Base-by-base conservation (phyloP, 2,888 invertebrate species). In the Apodemia hepburni region DNA sequence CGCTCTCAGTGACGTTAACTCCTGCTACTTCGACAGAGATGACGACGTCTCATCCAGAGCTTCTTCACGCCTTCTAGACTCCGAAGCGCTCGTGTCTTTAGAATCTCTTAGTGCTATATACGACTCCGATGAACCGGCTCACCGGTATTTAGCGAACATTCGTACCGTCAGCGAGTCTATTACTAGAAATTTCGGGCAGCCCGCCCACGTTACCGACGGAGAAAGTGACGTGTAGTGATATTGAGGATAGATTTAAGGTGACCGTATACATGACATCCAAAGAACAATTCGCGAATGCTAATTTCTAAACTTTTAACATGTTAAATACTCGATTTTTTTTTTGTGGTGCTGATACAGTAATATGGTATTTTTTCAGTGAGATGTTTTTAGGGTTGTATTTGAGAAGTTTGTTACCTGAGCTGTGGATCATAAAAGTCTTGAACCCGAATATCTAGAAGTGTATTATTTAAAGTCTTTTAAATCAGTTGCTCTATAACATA, bases 1-100 rank as follows among this genome's bases (percentile, higher is more conserved):
- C 65, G 97, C 97, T 33, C 92, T 97, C 65, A 97, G 97, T 74
- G 97, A 97, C 85, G 96, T 97, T 60, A 97, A 97, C 87, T 96
- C 96, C 9, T 94, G 96, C 73, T 96, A 95, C 83, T 95, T 95
- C 82, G 94, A 94, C 75, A 89, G 93, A 65, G 94, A 94, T 72
- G 93, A 97, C 77, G 96, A 96, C 69, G 94, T 97, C 69, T 97
- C 97, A 4, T 97, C 97, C 8, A 93, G 97, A 67, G 97, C 97
- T 45, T 97, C 96, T 27, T 96, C 97, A 15, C 93, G 96, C 11
- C 93, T 97, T 59, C 94, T 97, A 71, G 96, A 96, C 81, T 95
- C 95, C 0, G 95, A 95, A 75, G 95, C 95, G 61, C 92, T 95
- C 68, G 94, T 95, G 74, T 96, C 96, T 65, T 90, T 96, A 59